A percentile compares a stretch with the other conserved stretches of the same genome.
These are phyloP conservation scores for Meteorus sp. DNA, from an alignment of 1,140 invertebrate species.

Conservation along the genomic window DNA sequence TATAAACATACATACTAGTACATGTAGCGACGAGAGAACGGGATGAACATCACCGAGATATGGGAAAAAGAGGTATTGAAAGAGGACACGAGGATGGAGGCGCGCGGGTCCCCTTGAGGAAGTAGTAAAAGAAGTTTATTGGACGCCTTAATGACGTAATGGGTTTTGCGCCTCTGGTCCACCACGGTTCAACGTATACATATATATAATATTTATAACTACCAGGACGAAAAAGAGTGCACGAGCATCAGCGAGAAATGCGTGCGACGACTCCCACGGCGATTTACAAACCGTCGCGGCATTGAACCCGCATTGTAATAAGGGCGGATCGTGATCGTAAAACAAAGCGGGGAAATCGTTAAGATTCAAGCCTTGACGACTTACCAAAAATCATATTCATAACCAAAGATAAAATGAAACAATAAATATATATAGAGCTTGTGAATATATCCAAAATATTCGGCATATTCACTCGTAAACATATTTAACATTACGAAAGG, in stretches of 20 bases:
- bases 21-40: too few relatives aligned
- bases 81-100: background rate
- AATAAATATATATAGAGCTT: too few relatives aligned
- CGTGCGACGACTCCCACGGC: slow-evolving; percentile 39
- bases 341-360: slow-evolving; percentile 33
- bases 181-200: background rate
- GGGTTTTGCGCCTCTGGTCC: slow-evolving; percentile 22
- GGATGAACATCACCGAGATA: too few relatives aligned
- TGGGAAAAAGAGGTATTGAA: too few relatives aligned
- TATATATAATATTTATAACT: too few relatives aligned
- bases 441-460: too few relatives aligned
- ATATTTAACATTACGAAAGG: too few relatives aligned
- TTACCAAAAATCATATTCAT: slow-evolving; percentile 11
- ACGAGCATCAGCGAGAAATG: too few relatives aligned
- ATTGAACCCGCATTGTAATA: slow-evolving; percentile 35
- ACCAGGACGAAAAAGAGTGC: too few relatives aligned
- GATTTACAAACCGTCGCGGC: slow-evolving; percentile 32
- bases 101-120: slow-evolving; percentile 29
- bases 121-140: slow-evolving; percentile 44
- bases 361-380: slow-evolving; percentile 29
- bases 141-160: slow-evolving; percentile 40
- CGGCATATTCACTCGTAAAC: too few relatives aligned
- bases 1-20: background rate
- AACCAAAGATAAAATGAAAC: background rate
- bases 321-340: slow-evolving; percentile 38